These are phyloP conservation scores for Zoanthus solanderi DNA, from an alignment of 92 coral and sea anemone species.

Conservation along the genomic window DNA sequence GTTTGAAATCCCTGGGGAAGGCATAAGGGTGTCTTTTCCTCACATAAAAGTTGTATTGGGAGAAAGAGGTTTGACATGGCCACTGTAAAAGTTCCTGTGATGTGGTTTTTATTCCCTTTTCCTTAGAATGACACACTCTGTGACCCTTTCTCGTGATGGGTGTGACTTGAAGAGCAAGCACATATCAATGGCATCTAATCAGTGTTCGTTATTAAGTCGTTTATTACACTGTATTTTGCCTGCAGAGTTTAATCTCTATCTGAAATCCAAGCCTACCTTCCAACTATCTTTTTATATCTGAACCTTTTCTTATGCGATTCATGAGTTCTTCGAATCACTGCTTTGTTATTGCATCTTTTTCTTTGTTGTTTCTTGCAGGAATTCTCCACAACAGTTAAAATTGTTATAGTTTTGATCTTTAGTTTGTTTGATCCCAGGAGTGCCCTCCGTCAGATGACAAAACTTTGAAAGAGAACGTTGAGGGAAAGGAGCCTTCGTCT, in stretches of 20 bases:
- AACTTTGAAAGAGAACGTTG: not conserved
- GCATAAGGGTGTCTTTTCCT: not conserved
- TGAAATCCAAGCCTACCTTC: too few species aligned
- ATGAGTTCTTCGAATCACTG: not conserved
- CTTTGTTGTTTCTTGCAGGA: not conserved
- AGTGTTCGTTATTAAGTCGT: too few species aligned
- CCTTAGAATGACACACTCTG: slow-evolving; percentile 30
- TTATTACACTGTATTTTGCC: too few species aligned
- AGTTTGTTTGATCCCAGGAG: not conserved
- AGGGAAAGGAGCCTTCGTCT: slow-evolving; percentile 16
- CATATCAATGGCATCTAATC: too few species aligned
- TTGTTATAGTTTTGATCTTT: not conserved
- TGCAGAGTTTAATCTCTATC: too few species aligned
- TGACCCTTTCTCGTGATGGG: slow-evolving; percentile 10
- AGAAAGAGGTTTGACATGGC: too few species aligned
- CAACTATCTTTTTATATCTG: not conserved
- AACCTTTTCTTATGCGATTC: not conserved
- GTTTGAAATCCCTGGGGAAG: slow-evolving; percentile 35
- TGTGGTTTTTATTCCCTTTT: slow-evolving; percentile 46
- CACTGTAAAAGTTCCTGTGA: slow-evolving; percentile 38
- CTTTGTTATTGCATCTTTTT: too few species aligned
- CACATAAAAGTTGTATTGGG: too few species aligned
- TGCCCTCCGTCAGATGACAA: not conserved
- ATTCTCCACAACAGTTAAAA: not conserved
- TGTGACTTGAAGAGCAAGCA: too few species aligned